phyloP scores from a whole-genome alignment of 2,888 invertebrate genomes.

The Drosophila kanekoi region DNA sequence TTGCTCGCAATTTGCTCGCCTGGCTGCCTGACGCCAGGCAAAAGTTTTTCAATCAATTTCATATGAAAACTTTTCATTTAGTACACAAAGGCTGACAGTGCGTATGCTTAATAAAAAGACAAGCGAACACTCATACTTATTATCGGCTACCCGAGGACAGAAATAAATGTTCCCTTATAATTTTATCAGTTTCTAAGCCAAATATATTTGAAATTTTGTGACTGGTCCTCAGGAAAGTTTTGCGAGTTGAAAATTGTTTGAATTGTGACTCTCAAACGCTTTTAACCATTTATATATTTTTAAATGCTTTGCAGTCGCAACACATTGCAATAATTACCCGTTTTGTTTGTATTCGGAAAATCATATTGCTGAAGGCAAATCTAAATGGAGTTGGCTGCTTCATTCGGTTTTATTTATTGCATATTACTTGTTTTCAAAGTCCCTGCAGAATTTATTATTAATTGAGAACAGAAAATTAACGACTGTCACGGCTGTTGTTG shows the following conservation, averaged over 20 bases:
- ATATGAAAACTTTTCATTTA: constrained; percentile 65
- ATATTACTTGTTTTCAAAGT: not conserved
- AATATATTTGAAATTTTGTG: too few species aligned
- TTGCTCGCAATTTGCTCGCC: constrained; percentile 19
- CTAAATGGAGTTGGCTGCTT: not conserved
- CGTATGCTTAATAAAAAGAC: constrained; percentile 52
- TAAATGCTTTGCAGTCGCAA: constrained; percentile 25
- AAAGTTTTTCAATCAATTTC: constrained; percentile 80
- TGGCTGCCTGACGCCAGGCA: constrained; percentile 7
- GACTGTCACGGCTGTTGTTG: constrained; percentile 8
- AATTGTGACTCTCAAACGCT: not conserved
- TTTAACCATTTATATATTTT: too few species aligned
- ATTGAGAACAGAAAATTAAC: constrained; percentile 33
- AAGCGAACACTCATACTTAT: constrained; percentile 34
- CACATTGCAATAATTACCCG: constrained; percentile 54
- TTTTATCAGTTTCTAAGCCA: too few species aligned
- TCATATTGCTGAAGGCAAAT: too few species aligned
- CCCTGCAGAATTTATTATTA: constrained; percentile 25
- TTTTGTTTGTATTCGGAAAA: too few species aligned
- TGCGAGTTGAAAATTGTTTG: not conserved
- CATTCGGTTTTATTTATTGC: constrained; percentile 10
- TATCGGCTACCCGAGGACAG: not conserved
- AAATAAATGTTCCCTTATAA: too few species aligned
- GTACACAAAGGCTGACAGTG: constrained; percentile 30
- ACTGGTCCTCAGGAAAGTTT: too few species aligned